A percentile compares a stretch with the other conserved stretches of the same genome.
Conservation (phyloP, 2,888 invertebrate species). For the Hypolimnas misippus region DNA sequence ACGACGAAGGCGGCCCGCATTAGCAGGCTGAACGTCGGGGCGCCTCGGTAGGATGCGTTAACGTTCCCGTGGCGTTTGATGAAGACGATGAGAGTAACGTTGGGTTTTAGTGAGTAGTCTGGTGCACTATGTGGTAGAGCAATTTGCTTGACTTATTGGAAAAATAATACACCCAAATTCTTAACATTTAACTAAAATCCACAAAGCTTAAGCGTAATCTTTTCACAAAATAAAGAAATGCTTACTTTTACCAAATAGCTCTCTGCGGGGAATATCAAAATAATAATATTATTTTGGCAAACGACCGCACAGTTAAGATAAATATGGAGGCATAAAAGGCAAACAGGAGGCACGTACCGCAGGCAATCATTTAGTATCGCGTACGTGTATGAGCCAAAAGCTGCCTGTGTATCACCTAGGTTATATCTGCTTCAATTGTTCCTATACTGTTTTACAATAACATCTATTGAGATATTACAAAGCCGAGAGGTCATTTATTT, state of each 20-base stretch:
- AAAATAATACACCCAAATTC: background rate
- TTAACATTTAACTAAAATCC: background rate
- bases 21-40: too few species aligned
- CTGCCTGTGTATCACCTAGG: background rate
- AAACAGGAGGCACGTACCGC: slow-evolving; percentile 23
- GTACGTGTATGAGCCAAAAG: slow-evolving; percentile 23
- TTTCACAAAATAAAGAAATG: background rate
- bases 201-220: background rate
- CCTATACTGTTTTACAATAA: background rate
- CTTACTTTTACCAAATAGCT: background rate
- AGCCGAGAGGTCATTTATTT: too few species aligned
- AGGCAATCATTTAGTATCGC: slow-evolving; percentile 29
- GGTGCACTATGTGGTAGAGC: too few species aligned
- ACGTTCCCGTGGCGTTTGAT: too few species aligned
- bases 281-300: slow-evolving; percentile 37
- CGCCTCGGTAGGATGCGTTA: too few species aligned
- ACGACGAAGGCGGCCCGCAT: too few species aligned
- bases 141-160: too few species aligned
- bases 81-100: too few species aligned
- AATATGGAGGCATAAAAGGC: slow-evolving; percentile 22
- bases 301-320: slow-evolving; percentile 26
- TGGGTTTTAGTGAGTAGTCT: too few species aligned
- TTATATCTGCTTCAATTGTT: background rate
- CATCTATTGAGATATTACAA: too few species aligned
- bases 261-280: slow-evolving; percentile 17